phyloP scores from a whole-genome alignment of 2,797 vertebrate species.

The Siniperca scherzeri region DNA sequence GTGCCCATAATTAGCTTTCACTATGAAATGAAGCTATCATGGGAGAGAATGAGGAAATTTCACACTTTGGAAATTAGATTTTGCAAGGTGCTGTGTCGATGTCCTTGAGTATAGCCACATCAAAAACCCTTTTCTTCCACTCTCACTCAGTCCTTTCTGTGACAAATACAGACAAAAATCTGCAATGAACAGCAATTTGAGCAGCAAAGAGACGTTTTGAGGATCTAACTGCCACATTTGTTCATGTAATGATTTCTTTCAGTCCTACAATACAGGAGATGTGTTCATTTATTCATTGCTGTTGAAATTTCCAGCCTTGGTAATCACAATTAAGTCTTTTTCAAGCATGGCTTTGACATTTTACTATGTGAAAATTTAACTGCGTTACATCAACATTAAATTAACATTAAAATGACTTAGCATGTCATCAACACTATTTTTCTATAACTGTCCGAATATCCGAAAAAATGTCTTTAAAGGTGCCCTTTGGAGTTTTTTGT shows the following conservation, averaged over 20 bases:
- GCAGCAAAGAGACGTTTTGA: slow-evolving; percentile 61
- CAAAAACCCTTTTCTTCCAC: slow-evolving; percentile 63
- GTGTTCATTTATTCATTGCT: slow-evolving; percentile 30
- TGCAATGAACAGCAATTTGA: slow-evolving; percentile 67
- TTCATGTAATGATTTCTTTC: slow-evolving; percentile 64
- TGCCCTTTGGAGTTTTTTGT: background rate
- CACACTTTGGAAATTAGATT: slow-evolving; percentile 86
- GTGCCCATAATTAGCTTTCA: slow-evolving; percentile 82
- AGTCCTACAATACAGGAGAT: slow-evolving; percentile 26
- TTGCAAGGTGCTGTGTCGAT: slow-evolving; percentile 77
- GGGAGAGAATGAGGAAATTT: slow-evolving; percentile 83
- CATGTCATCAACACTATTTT: background rate
- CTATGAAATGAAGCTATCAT: slow-evolving; percentile 86
- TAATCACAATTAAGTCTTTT: slow-evolving; percentile 14
- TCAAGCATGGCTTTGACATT: slow-evolving; percentile 11
- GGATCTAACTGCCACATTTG: slow-evolving; percentile 61
- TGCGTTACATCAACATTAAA: slow-evolving; percentile 11
- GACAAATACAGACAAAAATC: slow-evolving; percentile 61
- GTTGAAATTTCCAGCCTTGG: slow-evolving; percentile 5
- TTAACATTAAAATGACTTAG: background rate
- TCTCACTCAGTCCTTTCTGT: slow-evolving; percentile 42
- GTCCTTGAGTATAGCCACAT: slow-evolving; percentile 80
- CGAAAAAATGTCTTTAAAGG: background rate
- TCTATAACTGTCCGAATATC: background rate
- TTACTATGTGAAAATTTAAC: slow-evolving; percentile 19